Base-by-base conservation (phyloP, 1,140 invertebrate species). In the Belonocnema kinseyi region DNA sequence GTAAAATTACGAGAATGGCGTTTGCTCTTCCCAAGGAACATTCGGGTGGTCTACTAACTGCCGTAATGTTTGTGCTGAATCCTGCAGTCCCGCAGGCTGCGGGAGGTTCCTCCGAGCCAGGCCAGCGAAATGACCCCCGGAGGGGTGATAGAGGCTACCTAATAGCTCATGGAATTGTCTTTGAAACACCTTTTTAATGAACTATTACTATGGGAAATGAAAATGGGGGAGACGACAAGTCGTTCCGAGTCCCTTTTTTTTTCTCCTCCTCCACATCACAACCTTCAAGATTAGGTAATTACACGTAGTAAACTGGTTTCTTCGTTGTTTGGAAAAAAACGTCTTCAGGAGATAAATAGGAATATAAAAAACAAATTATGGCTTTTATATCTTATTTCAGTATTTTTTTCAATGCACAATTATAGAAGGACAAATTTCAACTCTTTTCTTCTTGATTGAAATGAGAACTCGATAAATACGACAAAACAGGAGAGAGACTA, bases 161-260 rank as follows among this genome's bases (percentile, higher is more conserved):
- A 94, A 94, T 94, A 93, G 93, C 93, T 92, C 91, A 91, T 91
- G 90, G 92, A 93, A 93, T 93, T 93, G 93, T 93, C 92, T 92
- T 90, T 90, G 92, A 93, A 94, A 94, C 93, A 94, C 93, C 93
- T 94, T 93, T 94, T 94, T 94, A 94, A 94, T 94, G 93, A 94
- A 93, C 93, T 94, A 94, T 93, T 93, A 93, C 91, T 90, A 88
- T 90, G 91, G 92, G 92, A 93, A 93, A 93, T 93, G 93, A 93
- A 93, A 93, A 91, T 88, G 91, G 92, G 90, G 90, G 90, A 92
- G 84, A 87, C 83, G 80, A 87, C 86, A 87, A 83, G 80, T 74
- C 33, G 14, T 46, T 46, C 40, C 86, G 86, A 83, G 80, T 70
- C 66, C 53, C 72, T 77, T 53, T 77, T 76, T 50, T 72, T 70